These are phyloP conservation scores for Hirtodrosophila duncani DNA, from an alignment of 2,888 invertebrate species.

Conservation along the genomic window DNA sequence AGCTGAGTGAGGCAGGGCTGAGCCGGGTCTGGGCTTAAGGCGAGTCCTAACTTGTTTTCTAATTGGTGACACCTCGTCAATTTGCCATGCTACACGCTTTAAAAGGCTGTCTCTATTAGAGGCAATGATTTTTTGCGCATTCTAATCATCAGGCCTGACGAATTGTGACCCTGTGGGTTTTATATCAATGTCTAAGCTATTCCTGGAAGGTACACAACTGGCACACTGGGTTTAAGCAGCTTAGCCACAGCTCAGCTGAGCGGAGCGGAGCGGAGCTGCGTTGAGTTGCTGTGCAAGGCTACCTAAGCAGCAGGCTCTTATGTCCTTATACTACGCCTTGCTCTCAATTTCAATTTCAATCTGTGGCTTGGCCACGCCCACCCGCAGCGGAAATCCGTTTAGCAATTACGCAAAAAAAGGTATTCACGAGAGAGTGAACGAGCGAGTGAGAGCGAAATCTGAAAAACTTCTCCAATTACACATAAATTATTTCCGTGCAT, in stretches of 20 bases:
- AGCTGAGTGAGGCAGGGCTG: conserved; percentile 3
- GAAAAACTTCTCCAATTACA: conserved; percentile 57
- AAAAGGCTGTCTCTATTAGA: conserved; percentile 60
- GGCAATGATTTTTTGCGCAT: conserved; percentile 33
- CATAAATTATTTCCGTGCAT: conserved; percentile 34
- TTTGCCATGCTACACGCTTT: conserved; percentile 67
- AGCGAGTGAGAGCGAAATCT: background rate
- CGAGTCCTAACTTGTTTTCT: conserved; percentile 65
- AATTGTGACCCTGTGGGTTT: conserved; percentile 44
- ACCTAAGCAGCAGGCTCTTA: background rate
- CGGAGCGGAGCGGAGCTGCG: background rate
- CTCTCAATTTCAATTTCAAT: conserved; percentile 62
- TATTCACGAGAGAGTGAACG: background rate
- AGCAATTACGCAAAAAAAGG: conserved; percentile 55
- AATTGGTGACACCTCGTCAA: conserved; percentile 76
- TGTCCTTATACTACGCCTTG: conserved; percentile 15
- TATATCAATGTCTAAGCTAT: conserved; percentile 67
- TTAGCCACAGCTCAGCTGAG: conserved; percentile 17
- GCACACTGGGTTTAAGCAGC: conserved; percentile 26
- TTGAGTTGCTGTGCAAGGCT: too few species aligned
- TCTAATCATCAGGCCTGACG: conserved; percentile 49
- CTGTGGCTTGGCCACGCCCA: conserved; percentile 58
- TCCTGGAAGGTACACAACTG: conserved; percentile 49
- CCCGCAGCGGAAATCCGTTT: conserved; percentile 66
- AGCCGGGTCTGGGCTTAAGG: conserved; percentile 9